These are phyloP conservation scores for Bombyx huttoni DNA, from an alignment of 2,888 invertebrate genomes.

Conservation along the genomic window DNA sequence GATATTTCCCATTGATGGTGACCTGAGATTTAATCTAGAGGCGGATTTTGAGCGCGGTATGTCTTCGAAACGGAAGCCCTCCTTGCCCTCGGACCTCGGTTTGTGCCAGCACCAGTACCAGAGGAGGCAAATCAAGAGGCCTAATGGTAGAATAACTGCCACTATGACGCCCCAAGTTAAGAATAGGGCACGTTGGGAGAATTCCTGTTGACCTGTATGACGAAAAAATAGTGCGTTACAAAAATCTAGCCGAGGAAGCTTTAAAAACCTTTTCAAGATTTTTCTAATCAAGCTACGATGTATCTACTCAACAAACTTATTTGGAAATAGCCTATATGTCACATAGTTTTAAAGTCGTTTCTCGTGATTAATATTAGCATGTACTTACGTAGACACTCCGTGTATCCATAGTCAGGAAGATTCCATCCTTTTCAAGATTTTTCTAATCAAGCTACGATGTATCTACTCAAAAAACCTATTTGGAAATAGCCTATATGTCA, in stretches of 20 bases:
- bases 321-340: neutral
- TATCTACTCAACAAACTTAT: no score
- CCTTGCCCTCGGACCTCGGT: conserved; percentile 71
- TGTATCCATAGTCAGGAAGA: conserved; percentile 86
- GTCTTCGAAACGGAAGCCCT: conserved; percentile 69
- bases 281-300: no score
- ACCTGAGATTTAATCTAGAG: conserved; percentile 71
- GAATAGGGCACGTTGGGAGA: conserved; percentile 80
- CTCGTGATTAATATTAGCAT: neutral
- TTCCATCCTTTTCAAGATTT: no score
- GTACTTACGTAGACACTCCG: conserved; percentile 91
- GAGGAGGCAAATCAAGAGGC: conserved; percentile 73
- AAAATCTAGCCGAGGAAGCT: no score
- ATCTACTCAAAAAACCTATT: no score
- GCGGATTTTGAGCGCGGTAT: conserved; percentile 73
- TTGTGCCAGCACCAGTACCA: conserved; percentile 76
- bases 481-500: neutral
- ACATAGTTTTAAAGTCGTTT: neutral
- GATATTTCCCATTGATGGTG: conserved; percentile 66
- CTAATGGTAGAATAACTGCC: conserved; percentile 78
- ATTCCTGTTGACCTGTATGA: conserved; percentile 75
- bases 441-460: no score
- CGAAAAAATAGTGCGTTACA: no score
- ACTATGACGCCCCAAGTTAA: conserved; percentile 81
- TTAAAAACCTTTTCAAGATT: no score